Percentiles rank a stretch among this genome's conserved stretches.
phyloP scores from a whole-genome alignment of 1,140 invertebrate species.

The Galendromus occidentalis region DNA sequence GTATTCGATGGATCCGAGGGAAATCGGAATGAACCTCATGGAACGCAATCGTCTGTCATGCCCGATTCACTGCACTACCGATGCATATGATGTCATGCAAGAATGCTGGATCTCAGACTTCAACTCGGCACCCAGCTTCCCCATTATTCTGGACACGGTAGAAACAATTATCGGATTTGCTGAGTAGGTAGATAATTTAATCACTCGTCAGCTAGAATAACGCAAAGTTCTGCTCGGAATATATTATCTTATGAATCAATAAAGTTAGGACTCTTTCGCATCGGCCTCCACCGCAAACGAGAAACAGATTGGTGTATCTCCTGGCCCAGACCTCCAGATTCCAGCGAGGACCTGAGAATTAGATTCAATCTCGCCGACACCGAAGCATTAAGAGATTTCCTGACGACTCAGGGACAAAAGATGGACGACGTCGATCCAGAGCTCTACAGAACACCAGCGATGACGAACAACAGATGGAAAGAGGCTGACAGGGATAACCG shows the following conservation, averaged over 20 bases:
- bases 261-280: too few species aligned
- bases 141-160: too few species aligned
- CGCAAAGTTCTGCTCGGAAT: too few species aligned
- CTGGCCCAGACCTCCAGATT: background rate
- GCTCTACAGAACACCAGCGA: too few species aligned
- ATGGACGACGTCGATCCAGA: too few species aligned
- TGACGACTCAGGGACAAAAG: too few species aligned
- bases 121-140: slow-evolving; percentile 47
- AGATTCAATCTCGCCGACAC: background rate
- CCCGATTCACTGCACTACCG: slow-evolving; percentile 45
- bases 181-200: too few species aligned
- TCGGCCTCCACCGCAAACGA: background rate
- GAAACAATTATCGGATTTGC: too few species aligned
- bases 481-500: too few species aligned
- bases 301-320: background rate
- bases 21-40: slow-evolving; percentile 29
- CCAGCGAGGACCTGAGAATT: background rate
- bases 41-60: slow-evolving; percentile 43
- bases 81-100: slow-evolving; percentile 52
- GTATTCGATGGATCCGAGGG: background rate
- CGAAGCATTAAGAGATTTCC: background rate
- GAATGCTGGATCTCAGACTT: slow-evolving; percentile 53
- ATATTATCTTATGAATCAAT: too few species aligned
- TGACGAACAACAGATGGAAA: too few species aligned
- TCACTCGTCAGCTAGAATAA: too few species aligned